These are phyloP conservation scores for Cathartes aura DNA, from an alignment of 2,113 vertebrate species.

Conservation along the genomic window DNA sequence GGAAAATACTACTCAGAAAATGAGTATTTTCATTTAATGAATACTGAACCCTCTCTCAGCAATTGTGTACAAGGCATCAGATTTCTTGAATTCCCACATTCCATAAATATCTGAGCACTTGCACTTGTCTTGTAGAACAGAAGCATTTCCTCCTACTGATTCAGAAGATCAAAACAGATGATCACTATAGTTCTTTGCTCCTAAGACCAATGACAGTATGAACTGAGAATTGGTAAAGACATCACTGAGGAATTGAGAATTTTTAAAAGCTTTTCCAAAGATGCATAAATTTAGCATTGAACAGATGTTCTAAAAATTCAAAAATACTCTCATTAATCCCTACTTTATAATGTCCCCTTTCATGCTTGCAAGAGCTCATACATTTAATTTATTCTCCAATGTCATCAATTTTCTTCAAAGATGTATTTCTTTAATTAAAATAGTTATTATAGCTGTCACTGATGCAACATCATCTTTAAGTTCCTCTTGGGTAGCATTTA, in stretches of 20 bases:
- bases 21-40: background rate
- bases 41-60: background rate
- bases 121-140: background rate
- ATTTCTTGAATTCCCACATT: background rate
- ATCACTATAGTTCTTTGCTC: background rate
- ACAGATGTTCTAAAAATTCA: background rate
- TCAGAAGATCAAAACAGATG: background rate
- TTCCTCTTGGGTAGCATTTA: background rate
- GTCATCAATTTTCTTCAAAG: background rate
- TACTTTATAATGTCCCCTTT: background rate
- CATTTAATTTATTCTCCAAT: background rate
- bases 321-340: background rate
- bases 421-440: background rate
- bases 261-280: background rate
- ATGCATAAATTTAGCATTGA: background rate
- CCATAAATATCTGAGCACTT: background rate
- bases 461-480: background rate
- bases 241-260: background rate
- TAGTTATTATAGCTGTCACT: background rate
- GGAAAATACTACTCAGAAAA: background rate
- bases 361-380: background rate
- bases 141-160: background rate
- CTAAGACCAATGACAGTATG: background rate
- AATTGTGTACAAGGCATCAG: background rate
- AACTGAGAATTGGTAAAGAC: background rate